phyloP scores from a whole-genome alignment of 2,113 vertebrate species.

The Sceloporus tristichus region DNA sequence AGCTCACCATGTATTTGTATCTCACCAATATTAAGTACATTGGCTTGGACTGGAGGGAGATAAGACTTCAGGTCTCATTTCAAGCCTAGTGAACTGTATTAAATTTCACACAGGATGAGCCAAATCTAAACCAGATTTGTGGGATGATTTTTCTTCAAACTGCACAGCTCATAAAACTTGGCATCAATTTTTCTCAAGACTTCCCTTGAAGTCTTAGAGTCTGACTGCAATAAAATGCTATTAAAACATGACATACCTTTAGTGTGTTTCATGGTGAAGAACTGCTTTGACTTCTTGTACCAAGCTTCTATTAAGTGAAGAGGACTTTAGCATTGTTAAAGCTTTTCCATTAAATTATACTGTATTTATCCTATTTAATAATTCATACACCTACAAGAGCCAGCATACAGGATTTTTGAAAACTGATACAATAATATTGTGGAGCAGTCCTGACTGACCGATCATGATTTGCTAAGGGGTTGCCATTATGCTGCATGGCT shows the following conservation, averaged over 20 bases:
- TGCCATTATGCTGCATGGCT: background rate
- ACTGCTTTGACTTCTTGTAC: background rate
- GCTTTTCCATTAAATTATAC: background rate
- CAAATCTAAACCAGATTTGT: conserved; percentile 15
- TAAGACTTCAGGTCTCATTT: background rate
- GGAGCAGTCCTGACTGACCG: background rate
- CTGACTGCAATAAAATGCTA: conserved; percentile 4
- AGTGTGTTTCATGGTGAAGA: background rate
- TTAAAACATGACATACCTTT: background rate
- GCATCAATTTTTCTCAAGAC: background rate
- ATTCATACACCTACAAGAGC: background rate
- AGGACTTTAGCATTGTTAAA: background rate
- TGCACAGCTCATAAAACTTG: conserved; percentile 5
- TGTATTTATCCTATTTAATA: background rate
- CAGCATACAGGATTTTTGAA: background rate
- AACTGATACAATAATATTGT: background rate
- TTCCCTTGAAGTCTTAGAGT: background rate
- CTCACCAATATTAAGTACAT: background rate
- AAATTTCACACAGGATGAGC: conserved; percentile 14
- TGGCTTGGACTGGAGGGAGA: background rate
- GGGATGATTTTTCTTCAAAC: background rate
- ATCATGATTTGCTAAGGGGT: background rate
- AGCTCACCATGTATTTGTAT: background rate
- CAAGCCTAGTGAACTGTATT: conserved; percentile 3
- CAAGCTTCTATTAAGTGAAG: background rate